These are phyloP conservation scores for Seriola rivoliana DNA, from an alignment of 2,113 vertebrate genomes.

Conservation along the genomic window DNA sequence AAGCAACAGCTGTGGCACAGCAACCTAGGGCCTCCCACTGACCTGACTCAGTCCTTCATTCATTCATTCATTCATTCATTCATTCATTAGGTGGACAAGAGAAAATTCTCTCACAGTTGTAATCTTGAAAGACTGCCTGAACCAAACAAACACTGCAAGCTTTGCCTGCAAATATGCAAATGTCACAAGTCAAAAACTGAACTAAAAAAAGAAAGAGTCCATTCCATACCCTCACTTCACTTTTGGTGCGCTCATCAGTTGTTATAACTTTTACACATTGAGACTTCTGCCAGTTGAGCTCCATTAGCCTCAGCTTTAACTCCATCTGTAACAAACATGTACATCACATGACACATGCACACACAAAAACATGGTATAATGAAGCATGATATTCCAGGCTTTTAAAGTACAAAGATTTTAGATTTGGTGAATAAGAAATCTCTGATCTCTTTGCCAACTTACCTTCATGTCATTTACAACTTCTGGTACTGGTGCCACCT, in stretches of 20 bases:
- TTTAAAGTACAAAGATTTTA: neutral
- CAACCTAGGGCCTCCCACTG: too few relatives aligned
- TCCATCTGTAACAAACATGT: constrained; percentile 70
- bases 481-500: constrained; percentile 83
- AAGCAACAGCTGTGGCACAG: too few relatives aligned
- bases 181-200: neutral
- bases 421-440: neutral
- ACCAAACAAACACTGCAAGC: neutral
- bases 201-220: neutral
- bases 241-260: constrained; percentile 79
- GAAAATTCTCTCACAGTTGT: too few relatives aligned
- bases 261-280: constrained; percentile 75
- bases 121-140: neutral
- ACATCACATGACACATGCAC: neutral
- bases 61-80: too few relatives aligned
- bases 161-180: neutral
- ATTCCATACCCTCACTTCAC: constrained; percentile 76
- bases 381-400: too few relatives aligned
- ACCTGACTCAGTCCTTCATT: too few relatives aligned
- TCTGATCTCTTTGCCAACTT: neutral
- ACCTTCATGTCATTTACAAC: constrained; percentile 86
- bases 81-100: too few relatives aligned
- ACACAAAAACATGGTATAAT: neutral
- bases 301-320: constrained; percentile 79
- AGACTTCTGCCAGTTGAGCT: constrained; percentile 84